Conservation (phyloP, 2,113 vertebrate species). For the Syngnathoides biaculeatus region DNA sequence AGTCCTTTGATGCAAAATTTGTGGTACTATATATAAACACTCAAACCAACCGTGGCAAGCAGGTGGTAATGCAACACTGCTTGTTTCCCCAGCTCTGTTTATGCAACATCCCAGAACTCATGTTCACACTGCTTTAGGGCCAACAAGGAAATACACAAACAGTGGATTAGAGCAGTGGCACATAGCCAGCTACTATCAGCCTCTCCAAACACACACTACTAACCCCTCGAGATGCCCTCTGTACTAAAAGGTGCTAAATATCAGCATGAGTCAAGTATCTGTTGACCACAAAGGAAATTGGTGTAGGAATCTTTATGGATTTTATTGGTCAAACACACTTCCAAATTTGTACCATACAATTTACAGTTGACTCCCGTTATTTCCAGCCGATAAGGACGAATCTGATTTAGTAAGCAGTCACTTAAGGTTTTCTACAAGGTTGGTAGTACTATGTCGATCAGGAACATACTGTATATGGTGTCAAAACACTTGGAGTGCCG, state of each 20-base stretch:
- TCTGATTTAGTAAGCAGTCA: no score
- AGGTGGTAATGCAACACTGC: slow-evolving; percentile 35
- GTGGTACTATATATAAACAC: neutral
- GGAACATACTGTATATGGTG: no score
- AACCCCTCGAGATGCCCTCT: slow-evolving; percentile 37
- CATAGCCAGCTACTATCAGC: slow-evolving; percentile 54
- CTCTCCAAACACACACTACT: slow-evolving; percentile 55
- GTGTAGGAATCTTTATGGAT: neutral
- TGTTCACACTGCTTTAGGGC: slow-evolving; percentile 48
- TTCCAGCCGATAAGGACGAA: no score
- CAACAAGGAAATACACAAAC: slow-evolving; percentile 65
- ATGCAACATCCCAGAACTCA: slow-evolving; percentile 35
- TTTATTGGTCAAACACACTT: neutral
- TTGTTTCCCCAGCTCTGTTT: slow-evolving; percentile 53
- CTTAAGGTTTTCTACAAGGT: no score
- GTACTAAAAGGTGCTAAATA: slow-evolving; percentile 33
- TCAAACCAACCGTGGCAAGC: slow-evolving; percentile 54
- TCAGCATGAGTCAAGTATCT: slow-evolving; percentile 4
- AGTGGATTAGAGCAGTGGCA: slow-evolving; percentile 55
- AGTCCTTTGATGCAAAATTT: neutral
- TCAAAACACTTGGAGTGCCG: no score
- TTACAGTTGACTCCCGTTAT: no score
- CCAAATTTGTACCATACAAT: neutral
- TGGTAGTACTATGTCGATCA: no score
- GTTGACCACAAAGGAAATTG: neutral